These are phyloP conservation scores for Marisa cornuarietis DNA, from an alignment of 1,140 invertebrate species.

Conservation along the genomic window DNA sequence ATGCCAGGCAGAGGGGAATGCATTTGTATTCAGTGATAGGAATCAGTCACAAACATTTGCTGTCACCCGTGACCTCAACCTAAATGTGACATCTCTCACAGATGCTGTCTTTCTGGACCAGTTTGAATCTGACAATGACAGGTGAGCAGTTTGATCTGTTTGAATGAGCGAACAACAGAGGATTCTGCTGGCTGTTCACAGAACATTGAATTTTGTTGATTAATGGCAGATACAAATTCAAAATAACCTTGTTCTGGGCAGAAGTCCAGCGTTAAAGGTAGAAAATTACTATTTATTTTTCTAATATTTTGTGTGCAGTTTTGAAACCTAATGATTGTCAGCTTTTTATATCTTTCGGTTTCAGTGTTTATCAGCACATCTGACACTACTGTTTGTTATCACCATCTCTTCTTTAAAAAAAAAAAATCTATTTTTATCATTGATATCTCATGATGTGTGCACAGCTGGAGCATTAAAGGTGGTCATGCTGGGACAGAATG, in stretches of 20 bases:
- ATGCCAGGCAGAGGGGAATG: conserved; percentile 62
- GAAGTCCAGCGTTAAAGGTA: too few species aligned
- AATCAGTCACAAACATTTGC: conserved; percentile 52
- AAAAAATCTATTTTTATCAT: neutral
- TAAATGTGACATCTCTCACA: conserved; percentile 36
- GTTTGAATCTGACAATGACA: conserved; percentile 52
- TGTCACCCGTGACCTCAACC: conserved; percentile 60
- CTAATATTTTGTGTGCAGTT: too few species aligned
- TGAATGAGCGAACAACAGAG: too few species aligned
- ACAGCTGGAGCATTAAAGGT: conserved; percentile 57
- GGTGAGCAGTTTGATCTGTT: conserved; percentile 34
- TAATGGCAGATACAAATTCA: too few species aligned
- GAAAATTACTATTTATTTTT: too few species aligned
- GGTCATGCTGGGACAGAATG: conserved; percentile 53
- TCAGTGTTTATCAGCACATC: too few species aligned
- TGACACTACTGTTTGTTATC: too few species aligned
- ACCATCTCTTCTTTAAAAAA: neutral
- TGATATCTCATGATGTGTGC: neutral
- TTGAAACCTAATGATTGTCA: too few species aligned
- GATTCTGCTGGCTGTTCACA: too few species aligned
- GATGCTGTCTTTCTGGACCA: conserved; percentile 58
- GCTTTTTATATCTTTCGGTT: too few species aligned
- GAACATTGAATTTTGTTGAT: too few species aligned
- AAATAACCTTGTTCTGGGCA: too few species aligned
- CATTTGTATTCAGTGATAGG: conserved; percentile 58